Conservation (phyloP, 2,888 invertebrate species). For the Ptilodon capucinus region DNA sequence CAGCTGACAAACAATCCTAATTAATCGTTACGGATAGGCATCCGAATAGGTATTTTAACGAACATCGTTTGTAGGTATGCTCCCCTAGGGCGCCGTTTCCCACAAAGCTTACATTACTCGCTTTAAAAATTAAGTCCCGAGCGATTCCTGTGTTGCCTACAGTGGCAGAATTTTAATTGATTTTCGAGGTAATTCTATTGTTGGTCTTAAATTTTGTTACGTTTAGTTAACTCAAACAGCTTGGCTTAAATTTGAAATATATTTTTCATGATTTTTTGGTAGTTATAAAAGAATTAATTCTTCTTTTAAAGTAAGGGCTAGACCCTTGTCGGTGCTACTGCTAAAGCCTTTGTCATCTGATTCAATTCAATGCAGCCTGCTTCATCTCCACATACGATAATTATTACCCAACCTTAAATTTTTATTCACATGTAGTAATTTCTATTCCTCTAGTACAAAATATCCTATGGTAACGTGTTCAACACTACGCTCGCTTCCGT, state of each 20-base stretch:
- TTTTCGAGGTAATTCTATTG: slow-evolving; percentile 29
- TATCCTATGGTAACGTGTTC: slow-evolving; percentile 18
- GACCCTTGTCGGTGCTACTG: too few relatives aligned
- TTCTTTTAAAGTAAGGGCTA: too few relatives aligned
- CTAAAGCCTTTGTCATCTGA: too few relatives aligned
- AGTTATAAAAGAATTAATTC: too few relatives aligned
- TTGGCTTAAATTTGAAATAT: neutral
- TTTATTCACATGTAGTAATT: neutral
- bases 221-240: slow-evolving; percentile 7
- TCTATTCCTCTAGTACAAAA: slow-evolving; percentile 19
- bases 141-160: slow-evolving; percentile 35
- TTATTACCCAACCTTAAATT: too few relatives aligned
- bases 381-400: too few relatives aligned
- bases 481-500: slow-evolving; percentile 40
- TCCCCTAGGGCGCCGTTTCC: slow-evolving; percentile 53
- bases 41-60: slow-evolving; percentile 65
- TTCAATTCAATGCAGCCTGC: too few relatives aligned
- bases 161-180: slow-evolving; percentile 53
- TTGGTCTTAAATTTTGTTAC: slow-evolving; percentile 5
- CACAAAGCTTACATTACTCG: slow-evolving; percentile 44
- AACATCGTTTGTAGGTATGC: slow-evolving; percentile 52
- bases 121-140: slow-evolving; percentile 53
- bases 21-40: slow-evolving; percentile 36
- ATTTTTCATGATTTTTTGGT: too few relatives aligned
- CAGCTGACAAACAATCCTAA: slow-evolving; percentile 35